Evolutionary conservation across 2,113 vertebrate species (phyloP).

Genomic region (Lasiurus borealis): DNA sequence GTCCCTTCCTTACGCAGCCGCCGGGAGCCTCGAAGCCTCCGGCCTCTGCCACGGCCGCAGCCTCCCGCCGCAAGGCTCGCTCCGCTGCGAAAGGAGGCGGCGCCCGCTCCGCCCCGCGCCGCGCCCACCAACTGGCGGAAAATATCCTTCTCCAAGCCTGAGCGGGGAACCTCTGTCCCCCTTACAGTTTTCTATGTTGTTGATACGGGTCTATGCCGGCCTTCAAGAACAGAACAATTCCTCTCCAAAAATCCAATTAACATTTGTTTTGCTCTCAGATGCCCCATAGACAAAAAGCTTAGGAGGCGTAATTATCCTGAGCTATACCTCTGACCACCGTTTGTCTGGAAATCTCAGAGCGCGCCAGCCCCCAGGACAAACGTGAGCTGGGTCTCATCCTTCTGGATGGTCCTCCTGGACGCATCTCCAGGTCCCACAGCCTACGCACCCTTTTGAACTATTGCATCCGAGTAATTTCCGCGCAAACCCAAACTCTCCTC

Average conservation of each 20-base stretch:
- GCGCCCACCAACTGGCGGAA: conserved; percentile 53
- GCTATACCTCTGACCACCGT: not conserved
- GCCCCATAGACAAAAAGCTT: not conserved
- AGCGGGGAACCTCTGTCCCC: not conserved
- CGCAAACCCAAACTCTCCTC: conserved; percentile 44
- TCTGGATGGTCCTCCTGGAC: not conserved
- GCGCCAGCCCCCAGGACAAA: not conserved
- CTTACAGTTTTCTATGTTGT: not conserved
- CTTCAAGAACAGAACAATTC: not conserved
- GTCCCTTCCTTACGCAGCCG: not conserved
- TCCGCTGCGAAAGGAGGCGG: conserved; percentile 49
- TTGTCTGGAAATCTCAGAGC: conserved; percentile 44
- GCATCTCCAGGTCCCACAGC: not conserved
- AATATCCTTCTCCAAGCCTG: not conserved
- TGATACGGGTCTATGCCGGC: not conserved
- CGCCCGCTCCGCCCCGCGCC: conserved; percentile 67
- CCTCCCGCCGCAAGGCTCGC: fast-evolving
- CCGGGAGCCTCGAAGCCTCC: not conserved
- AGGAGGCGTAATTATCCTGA: not conserved
- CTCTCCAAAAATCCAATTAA: not conserved
- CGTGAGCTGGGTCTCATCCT: not conserved
- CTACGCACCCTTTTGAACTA: not conserved
- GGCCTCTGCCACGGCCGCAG: not conserved
- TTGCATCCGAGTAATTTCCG: not conserved
- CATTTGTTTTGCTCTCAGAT: conserved; percentile 13